phyloP scores from a whole-genome alignment of 2,797 vertebrate genomes.

The Molossus alvarezi region DNA sequence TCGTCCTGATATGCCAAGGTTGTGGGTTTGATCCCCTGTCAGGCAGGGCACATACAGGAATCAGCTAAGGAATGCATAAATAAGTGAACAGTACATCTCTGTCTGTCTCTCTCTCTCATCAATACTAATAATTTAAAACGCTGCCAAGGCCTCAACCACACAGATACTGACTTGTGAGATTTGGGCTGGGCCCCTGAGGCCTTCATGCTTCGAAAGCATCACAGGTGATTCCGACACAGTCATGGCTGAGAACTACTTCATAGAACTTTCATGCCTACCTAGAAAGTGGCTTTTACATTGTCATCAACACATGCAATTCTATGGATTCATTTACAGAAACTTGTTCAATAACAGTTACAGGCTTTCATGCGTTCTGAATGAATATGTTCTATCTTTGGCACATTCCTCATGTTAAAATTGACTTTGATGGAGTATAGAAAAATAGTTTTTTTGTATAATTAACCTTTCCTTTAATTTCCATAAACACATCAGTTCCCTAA shows the following conservation, averaged over 20 bases:
- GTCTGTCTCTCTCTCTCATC: too few species aligned
- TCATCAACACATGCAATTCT: neutral
- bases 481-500: neutral
- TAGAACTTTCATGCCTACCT: neutral
- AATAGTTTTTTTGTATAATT: neutral
- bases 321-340: neutral
- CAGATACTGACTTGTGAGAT: neutral
- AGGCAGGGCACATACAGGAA: too few species aligned
- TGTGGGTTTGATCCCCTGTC: too few species aligned
- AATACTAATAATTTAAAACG: too few species aligned
- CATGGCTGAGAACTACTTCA: neutral
- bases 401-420: neutral
- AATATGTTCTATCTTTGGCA: neutral
- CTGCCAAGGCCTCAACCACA: too few species aligned
- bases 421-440: neutral
- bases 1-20: too few species aligned
- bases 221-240: neutral
- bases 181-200: neutral
- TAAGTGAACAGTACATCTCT: too few species aligned
- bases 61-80: too few species aligned
- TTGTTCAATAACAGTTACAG: constrained; percentile 10
- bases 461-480: neutral
- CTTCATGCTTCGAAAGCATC: neutral
- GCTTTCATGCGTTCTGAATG: neutral
- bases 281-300: neutral